These are phyloP conservation scores for Diarsia dahlii DNA, from an alignment of 2,888 invertebrate genomes.

Conservation along the genomic window DNA sequence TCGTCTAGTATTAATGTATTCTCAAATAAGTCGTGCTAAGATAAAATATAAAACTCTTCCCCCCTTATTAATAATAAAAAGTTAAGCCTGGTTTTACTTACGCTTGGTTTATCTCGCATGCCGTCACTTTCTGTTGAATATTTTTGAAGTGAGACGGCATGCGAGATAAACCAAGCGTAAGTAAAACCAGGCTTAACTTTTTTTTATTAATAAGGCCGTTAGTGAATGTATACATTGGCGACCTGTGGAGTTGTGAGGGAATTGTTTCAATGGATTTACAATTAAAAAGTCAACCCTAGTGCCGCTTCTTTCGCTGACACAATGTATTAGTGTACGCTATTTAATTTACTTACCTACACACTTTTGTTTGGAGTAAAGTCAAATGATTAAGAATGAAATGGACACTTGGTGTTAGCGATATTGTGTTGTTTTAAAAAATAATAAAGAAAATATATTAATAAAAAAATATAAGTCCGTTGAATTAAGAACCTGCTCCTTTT, in stretches of 20 bases:
- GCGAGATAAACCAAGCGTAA: no score
- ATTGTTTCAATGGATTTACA: conserved; percentile 13
- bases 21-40: not conserved
- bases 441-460: not conserved
- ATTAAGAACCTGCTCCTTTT: no score
- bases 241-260: conserved; percentile 6
- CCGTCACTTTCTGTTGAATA: no score
- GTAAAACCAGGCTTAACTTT: no score
- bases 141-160: no score
- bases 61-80: no score
- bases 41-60: not conserved
- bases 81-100: no score
- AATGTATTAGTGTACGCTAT: not conserved
- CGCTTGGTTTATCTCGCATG: no score
- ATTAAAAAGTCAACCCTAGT: not conserved
- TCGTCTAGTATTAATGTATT: not conserved
- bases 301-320: not conserved
- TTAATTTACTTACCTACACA: not conserved
- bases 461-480: no score
- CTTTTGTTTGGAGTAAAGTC: not conserved
- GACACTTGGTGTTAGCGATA: not conserved
- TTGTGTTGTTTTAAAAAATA: not conserved
- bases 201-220: no score
- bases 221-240: not conserved
- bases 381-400: no score